These are phyloP conservation scores for Dromococcyx pavoninus DNA, from an alignment of 2,797 vertebrate species.

Conservation along the genomic window DNA sequence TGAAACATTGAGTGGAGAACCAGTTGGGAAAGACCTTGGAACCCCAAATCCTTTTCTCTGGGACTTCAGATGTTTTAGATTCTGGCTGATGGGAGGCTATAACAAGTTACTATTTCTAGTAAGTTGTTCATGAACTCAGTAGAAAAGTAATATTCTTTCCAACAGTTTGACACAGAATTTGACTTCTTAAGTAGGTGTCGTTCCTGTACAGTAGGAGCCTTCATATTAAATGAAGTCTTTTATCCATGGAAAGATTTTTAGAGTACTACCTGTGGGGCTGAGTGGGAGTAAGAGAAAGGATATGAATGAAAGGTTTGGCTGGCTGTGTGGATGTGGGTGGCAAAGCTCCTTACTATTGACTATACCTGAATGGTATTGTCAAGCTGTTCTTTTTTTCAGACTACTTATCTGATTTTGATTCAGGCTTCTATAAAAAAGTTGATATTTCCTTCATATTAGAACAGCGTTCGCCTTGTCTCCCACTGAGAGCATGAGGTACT, in stretches of 20 bases:
- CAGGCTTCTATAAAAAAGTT: background rate
- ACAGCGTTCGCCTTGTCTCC: background rate
- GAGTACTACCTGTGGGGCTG: background rate
- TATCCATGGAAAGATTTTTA: constrained; percentile 2
- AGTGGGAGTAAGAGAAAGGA: constrained; percentile 6
- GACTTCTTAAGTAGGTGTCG: background rate
- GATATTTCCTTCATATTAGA: background rate
- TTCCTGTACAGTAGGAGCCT: background rate
- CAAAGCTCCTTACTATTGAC: background rate
- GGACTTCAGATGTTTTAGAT: background rate
- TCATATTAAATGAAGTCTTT: background rate
- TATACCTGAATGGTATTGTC: background rate
- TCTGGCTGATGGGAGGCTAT: background rate
- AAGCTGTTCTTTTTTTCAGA: background rate
- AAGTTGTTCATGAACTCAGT: background rate
- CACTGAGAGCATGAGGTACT: background rate
- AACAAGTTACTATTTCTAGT: background rate
- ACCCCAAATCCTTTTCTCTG: background rate
- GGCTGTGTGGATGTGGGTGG: background rate
- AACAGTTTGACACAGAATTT: background rate
- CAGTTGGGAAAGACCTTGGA: background rate
- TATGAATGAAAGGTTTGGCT: constrained; percentile 27
- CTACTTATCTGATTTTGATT: background rate
- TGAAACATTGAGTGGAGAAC: background rate
- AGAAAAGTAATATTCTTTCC: background rate